These are phyloP conservation scores for Sarcophaga carnaria DNA, from an alignment of 2,888 invertebrate species.

Conservation along the genomic window DNA sequence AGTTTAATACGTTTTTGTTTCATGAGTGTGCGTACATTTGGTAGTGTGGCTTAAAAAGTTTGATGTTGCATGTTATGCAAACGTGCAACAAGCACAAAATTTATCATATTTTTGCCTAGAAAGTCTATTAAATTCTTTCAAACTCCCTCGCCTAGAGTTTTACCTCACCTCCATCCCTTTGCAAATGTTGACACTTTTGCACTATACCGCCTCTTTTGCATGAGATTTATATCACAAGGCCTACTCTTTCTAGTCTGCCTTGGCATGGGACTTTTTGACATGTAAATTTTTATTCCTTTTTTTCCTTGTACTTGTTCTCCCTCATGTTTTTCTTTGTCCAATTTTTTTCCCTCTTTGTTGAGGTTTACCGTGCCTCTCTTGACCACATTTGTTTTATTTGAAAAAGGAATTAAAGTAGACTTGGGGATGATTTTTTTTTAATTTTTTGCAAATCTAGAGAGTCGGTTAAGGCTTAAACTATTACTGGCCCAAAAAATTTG, in stretches of 20 bases:
- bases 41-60: not conserved
- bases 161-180: not conserved
- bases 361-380: not conserved
- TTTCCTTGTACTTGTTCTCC: not conserved
- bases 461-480: too few species aligned
- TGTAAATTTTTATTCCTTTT: not conserved
- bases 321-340: too few species aligned
- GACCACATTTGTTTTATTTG: slow-evolving; percentile 38
- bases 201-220: slow-evolving; percentile 60
- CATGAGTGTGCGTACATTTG: not conserved
- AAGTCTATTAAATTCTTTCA: not conserved
- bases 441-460: too few species aligned
- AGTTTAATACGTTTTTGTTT: not conserved
- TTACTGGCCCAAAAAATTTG: too few species aligned
- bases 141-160: not conserved
- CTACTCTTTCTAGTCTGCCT: too few species aligned
- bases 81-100: slow-evolving; percentile 53
- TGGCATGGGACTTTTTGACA: not conserved
- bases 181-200: slow-evolving; percentile 63
- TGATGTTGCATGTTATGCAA: slow-evolving; percentile 42
- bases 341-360: not conserved
- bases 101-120: slow-evolving; percentile 42
- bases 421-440: not conserved
- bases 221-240: slow-evolving; percentile 16
- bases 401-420: not conserved